phyloP scores from a whole-genome alignment of 2,113 vertebrate genomes.

The Tyto alba region DNA sequence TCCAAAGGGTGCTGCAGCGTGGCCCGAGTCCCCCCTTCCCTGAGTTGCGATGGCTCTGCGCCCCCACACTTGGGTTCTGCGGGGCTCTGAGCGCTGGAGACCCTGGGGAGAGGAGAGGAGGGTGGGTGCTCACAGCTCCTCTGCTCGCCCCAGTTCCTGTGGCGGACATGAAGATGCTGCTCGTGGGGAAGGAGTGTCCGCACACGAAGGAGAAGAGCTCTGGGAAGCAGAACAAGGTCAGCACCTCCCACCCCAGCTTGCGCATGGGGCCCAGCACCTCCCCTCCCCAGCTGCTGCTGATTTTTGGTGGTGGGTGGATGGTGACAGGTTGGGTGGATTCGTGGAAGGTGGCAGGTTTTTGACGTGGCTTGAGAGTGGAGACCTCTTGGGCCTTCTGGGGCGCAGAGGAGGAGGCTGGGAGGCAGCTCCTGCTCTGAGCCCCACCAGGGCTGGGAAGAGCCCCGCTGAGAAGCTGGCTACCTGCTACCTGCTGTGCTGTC shows the following conservation, averaged over 20 bases:
- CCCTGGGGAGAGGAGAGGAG: not conserved
- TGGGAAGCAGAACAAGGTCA: constrained; percentile 94
- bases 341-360: not conserved
- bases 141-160: constrained; percentile 81
- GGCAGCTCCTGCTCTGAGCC: not conserved
- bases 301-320: not conserved
- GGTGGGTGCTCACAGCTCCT: not conserved
- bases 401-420: not conserved
- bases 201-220: constrained; percentile 91
- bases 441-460: rapidly evolving
- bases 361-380: not conserved
- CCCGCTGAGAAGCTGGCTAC: not conserved
- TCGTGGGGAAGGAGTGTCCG: constrained; percentile 91
- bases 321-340: not conserved
- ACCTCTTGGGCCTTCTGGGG: not conserved
- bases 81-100: not conserved
- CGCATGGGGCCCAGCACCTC: not conserved
- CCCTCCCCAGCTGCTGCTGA: not conserved
- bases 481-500: not conserved
- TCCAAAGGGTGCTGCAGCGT: not conserved
- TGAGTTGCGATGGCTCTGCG: not conserved
- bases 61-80: not conserved
- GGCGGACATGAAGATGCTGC: constrained; percentile 86
- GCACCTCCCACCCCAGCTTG: not conserved
- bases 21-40: not conserved